Percentiles rank a stretch among this genome's conserved stretches.
These are phyloP conservation scores for Acronicta alni DNA, from an alignment of 2,888 invertebrate genomes.

Conservation along the genomic window DNA sequence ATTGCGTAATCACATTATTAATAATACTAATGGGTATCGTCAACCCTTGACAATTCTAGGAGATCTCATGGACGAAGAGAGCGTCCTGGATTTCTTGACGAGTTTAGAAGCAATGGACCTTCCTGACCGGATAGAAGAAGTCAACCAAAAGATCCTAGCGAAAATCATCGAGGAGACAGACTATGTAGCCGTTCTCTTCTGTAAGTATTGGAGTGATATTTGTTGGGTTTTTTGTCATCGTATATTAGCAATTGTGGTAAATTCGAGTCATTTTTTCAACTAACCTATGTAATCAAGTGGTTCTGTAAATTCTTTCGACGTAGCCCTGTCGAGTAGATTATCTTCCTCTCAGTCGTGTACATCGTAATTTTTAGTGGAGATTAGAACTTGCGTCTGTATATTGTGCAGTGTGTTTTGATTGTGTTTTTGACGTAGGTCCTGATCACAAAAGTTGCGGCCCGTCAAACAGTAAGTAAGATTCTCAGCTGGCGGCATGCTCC, in stretches of 20 bases:
- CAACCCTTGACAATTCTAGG: conserved; percentile 86
- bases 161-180: conserved; percentile 97
- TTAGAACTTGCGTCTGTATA: conserved; percentile 73
- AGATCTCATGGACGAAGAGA: conserved; percentile 98
- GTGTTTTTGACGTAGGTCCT: conserved; percentile 89
- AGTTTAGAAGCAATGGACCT: conserved; percentile 98
- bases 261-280: conserved; percentile 78
- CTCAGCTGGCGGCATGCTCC: conserved; percentile 81
- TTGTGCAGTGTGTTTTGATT: conserved; percentile 87
- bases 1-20: background rate
- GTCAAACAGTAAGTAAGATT: conserved; percentile 88
- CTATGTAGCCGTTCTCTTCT: conserved; percentile 97
- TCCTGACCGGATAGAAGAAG: conserved; percentile 98
- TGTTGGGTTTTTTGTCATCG: conserved; percentile 70
- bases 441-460: conserved; percentile 89
- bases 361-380: conserved; percentile 69
- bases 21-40: conserved; percentile 13
- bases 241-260: conserved; percentile 82
- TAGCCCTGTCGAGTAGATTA: conserved; percentile 73
- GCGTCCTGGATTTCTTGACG: conserved; percentile 97
- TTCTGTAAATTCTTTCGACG: conserved; percentile 73
- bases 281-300: conserved; percentile 72
- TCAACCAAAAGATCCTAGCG: conserved; percentile 95
- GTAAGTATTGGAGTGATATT: conserved; percentile 91
- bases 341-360: conserved; percentile 67